phyloP scores from a whole-genome alignment of 2,888 invertebrate genomes.

The Phortica okadai region DNA sequence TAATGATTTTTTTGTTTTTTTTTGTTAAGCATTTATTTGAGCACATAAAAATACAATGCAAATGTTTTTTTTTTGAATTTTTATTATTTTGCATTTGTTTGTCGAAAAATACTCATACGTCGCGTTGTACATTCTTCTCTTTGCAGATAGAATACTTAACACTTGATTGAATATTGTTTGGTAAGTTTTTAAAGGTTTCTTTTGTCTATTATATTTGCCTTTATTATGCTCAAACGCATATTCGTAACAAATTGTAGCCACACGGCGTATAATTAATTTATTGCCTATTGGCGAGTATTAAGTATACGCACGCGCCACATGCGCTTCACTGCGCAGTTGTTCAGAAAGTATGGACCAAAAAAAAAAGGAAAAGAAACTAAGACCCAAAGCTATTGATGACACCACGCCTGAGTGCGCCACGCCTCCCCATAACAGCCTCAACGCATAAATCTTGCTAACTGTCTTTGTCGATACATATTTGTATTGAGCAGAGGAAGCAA shows the following conservation, averaged over 20 bases:
- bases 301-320: slow-evolving; percentile 23
- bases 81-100: not conserved
- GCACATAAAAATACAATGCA: not conserved
- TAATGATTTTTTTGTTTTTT: slow-evolving; percentile 26
- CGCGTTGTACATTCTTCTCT: slow-evolving; percentile 6
- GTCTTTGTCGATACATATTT: not conserved
- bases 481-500: not conserved
- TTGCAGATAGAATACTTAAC: slow-evolving; percentile 17
- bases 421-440: not conserved
- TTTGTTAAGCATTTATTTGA: not conserved
- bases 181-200: slow-evolving; percentile 21
- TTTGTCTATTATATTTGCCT: not conserved
- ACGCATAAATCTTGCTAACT: slow-evolving; percentile 16
- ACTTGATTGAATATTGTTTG: slow-evolving; percentile 12
- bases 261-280: slow-evolving; percentile 33
- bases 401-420: slow-evolving; percentile 5
- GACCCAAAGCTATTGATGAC: slow-evolving; percentile 18
- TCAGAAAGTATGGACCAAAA: not conserved
- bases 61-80: not conserved
- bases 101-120: not conserved
- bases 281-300: slow-evolving; percentile 4
- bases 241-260: too few species aligned
- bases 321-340: slow-evolving; percentile 25
- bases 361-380: not conserved
- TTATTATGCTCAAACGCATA: not conserved